Conservation (phyloP, 2,888 invertebrate species). For the Acanthosepion pharaonis region DNA sequence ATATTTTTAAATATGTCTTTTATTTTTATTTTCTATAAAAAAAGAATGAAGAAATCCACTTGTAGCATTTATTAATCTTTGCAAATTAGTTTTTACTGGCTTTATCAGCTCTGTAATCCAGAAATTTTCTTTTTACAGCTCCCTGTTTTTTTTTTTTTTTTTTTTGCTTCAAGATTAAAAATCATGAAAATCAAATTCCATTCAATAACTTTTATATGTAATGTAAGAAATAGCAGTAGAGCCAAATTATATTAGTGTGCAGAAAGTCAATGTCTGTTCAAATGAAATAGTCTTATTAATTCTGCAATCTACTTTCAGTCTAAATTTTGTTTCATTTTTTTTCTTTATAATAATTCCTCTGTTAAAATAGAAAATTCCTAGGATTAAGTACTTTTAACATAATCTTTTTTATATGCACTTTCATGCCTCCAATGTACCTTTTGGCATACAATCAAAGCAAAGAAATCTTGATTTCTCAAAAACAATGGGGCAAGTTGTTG, state of each 20-base stretch:
- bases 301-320: neutral
- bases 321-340: neutral
- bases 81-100: neutral
- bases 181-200: neutral
- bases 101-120: neutral
- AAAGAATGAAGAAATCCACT: neutral
- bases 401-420: too few relatives aligned
- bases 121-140: neutral
- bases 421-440: too few relatives aligned
- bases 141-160: neutral
- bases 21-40: neutral
- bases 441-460: too few relatives aligned
- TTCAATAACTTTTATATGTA: neutral
- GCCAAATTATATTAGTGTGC: too few relatives aligned
- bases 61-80: neutral
- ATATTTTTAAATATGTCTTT: too few relatives aligned
- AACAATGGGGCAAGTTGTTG: too few relatives aligned
- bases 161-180: neutral
- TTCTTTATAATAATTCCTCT: too few relatives aligned
- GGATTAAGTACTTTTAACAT: too few relatives aligned
- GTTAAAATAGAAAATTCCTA: too few relatives aligned
- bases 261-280: neutral
- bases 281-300: neutral
- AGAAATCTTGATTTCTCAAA: too few relatives aligned
- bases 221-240: neutral